phyloP scores from a whole-genome alignment of 2,797 vertebrate genomes.

The Orientallactaga sibirica region DNA sequence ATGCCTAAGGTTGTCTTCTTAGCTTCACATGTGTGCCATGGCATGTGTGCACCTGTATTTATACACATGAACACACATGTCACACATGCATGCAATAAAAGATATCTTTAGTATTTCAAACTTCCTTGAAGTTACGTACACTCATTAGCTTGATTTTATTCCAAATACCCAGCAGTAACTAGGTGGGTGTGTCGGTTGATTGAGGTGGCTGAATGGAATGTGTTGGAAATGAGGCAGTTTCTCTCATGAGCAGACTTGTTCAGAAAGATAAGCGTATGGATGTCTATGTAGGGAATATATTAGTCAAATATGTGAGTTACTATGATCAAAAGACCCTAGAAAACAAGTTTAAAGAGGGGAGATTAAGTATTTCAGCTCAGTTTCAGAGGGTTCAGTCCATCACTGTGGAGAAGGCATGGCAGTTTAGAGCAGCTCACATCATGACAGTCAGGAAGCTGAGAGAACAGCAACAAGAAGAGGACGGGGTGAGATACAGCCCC shows the following conservation, averaged over 20 bases:
- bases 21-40: too few species aligned
- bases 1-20: too few species aligned
- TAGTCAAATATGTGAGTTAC: background rate
- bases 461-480: background rate
- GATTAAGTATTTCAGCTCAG: too few species aligned
- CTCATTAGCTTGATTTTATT: slow-evolving; percentile 39
- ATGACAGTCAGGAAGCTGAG: too few species aligned
- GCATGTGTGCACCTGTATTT: too few species aligned
- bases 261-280: background rate
- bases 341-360: background rate
- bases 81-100: too few species aligned
- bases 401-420: too few species aligned
- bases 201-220: background rate
- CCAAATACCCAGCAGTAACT: background rate
- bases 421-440: background rate
- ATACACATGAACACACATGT: too few species aligned
- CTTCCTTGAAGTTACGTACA: background rate
- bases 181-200: background rate
- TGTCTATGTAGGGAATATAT: background rate
- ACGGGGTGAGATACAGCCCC: background rate
- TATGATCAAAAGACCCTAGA: background rate
- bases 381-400: too few species aligned
- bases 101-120: slow-evolving; percentile 15
- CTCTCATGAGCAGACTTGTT: background rate
- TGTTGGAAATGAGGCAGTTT: too few species aligned